Evolutionary conservation across 2,113 vertebrate genomes (phyloP), one percentile per base, ranked within the genome.

Genomic region (Acrocephalus arundinaceus): DNA sequence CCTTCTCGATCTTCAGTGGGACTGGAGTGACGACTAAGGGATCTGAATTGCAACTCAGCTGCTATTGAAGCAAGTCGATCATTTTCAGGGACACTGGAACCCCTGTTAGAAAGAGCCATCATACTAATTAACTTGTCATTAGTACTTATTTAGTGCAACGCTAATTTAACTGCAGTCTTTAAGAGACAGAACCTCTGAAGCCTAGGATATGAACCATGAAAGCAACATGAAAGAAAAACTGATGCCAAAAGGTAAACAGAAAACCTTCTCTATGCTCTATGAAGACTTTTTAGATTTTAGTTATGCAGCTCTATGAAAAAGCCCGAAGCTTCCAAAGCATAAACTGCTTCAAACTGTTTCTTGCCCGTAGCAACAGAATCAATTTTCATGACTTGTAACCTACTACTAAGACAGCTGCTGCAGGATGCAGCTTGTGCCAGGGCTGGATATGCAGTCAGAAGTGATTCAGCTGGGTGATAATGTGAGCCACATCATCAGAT

Each of bases 1-100:
- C 99, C 99, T 77, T 99, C 99, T 89, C 98, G 96, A 74, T 99
- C 99, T 87, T 99, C 99, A 5, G 99, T 99, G 87, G 99, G 99
- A 94, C 99, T 99, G 51, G 99, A 99, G 97, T 99, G 99, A 43
- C 99, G 99, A 83, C 99, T 99, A 80, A 99, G 98, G 41, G 99
- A 99, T 97, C 98, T 98, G 95, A 99, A 99, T 95, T 99, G 98
- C 94, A 99, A 92, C 63, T 99, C 99, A 18, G 99, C 98, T 45
- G 99, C 99, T 87, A 99, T 98, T 27, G 99, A 99, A 11, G 99
- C 98, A 94, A 99, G 97, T 15, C 99, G 98, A 96, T 99, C 99
- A 57, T 99, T 99, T 96, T 99, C 99, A 33, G 99, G 99, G 87
- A 98, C 98, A 61, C 98, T 99, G 95, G 99, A 99, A 85, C 98